A percentile compares a stretch with the other conserved stretches of the same genome.
These are phyloP conservation scores for Eledona agricola DNA, from an alignment of 2,888 invertebrate genomes.

Conservation along the genomic window DNA sequence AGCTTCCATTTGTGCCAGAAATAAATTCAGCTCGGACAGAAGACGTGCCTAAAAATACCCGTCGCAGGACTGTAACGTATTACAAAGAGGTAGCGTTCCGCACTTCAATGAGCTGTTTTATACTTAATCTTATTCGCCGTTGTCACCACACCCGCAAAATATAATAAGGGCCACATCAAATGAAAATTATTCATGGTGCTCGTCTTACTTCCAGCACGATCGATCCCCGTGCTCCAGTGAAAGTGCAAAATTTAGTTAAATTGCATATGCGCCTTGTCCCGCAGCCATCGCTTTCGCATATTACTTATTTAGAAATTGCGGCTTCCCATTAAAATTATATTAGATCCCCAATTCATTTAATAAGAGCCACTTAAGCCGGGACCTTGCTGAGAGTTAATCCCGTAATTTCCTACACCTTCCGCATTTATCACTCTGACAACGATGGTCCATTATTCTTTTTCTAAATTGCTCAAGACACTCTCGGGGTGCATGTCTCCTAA, in stretches of 20 bases:
- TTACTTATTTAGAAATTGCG: conserved; percentile 9
- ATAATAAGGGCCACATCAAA: not conserved
- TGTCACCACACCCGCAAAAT: too few species aligned
- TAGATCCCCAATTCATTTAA: conserved; percentile 46
- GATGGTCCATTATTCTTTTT: conserved; percentile 41
- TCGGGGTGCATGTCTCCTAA: conserved; percentile 37
- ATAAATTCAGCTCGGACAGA: conserved; percentile 14
- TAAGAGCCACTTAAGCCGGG: conserved; percentile 42
- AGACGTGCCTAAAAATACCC: conserved; percentile 13
- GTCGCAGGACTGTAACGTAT: conserved; percentile 17
- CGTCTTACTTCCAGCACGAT: conserved; percentile 2
- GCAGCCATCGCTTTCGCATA: too few species aligned
- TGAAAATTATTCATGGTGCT: conserved; percentile 13
- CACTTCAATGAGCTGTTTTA: conserved; percentile 23
- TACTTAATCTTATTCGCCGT: too few species aligned
- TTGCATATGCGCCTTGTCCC: conserved; percentile 8
- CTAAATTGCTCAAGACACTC: conserved; percentile 40
- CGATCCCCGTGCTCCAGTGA: too few species aligned
- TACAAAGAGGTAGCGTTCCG: conserved; percentile 13
- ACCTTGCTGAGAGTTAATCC: conserved; percentile 44
- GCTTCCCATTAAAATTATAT: conserved; percentile 43
- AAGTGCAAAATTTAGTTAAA: conserved; percentile 5
- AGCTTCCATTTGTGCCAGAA: conserved; percentile 3
- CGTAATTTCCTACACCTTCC: conserved; percentile 46
- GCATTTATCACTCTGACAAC: conserved; percentile 43